These are phyloP conservation scores for Zaprionus capensis DNA, from an alignment of 1,140 invertebrate genomes.

Conservation along the genomic window DNA sequence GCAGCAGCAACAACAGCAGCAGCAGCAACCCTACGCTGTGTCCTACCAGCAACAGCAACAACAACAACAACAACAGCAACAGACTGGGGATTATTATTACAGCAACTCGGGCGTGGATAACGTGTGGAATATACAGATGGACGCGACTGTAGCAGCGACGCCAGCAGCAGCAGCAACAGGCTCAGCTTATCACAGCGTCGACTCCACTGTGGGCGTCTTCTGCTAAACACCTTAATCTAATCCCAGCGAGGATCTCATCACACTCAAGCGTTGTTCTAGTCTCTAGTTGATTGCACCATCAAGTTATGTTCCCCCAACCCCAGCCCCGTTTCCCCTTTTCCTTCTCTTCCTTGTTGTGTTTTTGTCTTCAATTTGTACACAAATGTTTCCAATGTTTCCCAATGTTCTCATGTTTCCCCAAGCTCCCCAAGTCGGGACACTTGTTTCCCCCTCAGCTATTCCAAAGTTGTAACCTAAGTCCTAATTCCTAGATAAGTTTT, in stretches of 20 bases:
- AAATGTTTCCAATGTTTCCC: background rate
- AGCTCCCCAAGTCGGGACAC: constrained; percentile 38
- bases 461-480: constrained; percentile 68
- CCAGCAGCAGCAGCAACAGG: constrained; percentile 10
- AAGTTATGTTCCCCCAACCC: constrained; percentile 21
- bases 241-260: constrained; percentile 22
- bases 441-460: constrained; percentile 71
- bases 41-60: constrained; percentile 56
- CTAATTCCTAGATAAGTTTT: constrained; percentile 30
- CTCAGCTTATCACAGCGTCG: constrained; percentile 27
- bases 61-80: constrained; percentile 39
- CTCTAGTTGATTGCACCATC: constrained; percentile 59
- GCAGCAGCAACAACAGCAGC: constrained; percentile 40
- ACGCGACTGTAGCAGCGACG: constrained; percentile 35
- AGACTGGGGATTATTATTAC: constrained; percentile 72
- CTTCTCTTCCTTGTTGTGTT: constrained; percentile 59
- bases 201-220: constrained; percentile 37
- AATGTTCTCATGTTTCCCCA: constrained; percentile 48
- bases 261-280: constrained; percentile 81
- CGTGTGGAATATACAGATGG: constrained; percentile 80
- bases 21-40: constrained; percentile 26
- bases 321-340: background rate
- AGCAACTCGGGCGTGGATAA: constrained; percentile 76
- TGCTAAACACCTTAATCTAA: constrained; percentile 42
- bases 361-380: constrained; percentile 37